These are phyloP conservation scores for Embidobia sp. DNA, from an alignment of 2,888 invertebrate genomes.

Conservation along the genomic window DNA sequence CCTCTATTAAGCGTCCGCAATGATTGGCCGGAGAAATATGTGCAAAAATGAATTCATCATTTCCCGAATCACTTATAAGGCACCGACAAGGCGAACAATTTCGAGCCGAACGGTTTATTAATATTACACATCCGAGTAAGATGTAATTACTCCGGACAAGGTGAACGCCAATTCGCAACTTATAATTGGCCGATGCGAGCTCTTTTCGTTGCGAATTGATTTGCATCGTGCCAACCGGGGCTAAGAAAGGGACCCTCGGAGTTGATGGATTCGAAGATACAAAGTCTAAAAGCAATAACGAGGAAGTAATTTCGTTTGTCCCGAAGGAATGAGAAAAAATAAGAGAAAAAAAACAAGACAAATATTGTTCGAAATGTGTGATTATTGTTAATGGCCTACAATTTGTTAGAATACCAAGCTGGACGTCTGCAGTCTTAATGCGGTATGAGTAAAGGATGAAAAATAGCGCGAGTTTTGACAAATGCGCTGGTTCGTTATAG, in stretches of 20 bases:
- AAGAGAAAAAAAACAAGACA: too few species aligned
- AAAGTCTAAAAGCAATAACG: too few species aligned
- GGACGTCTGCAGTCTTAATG: too few species aligned
- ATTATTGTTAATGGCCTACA: too few species aligned
- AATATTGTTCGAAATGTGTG: too few species aligned
- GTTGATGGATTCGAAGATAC: too few species aligned
- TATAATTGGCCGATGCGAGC: too few species aligned
- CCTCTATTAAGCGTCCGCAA: not conserved
- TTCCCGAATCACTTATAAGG: constrained; percentile 29
- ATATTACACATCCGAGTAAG: not conserved
- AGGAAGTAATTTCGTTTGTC: too few species aligned
- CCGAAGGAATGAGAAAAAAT: too few species aligned
- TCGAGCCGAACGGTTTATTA: constrained; percentile 18
- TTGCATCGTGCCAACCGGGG: not conserved
- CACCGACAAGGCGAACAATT: constrained; percentile 36
- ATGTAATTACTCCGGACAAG: constrained; percentile 23
- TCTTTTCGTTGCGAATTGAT: not conserved
- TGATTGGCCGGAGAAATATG: not conserved
- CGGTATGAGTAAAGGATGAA: not conserved
- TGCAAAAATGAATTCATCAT: not conserved
- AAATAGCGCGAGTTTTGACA: constrained; percentile 12
- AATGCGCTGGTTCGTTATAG: too few species aligned
- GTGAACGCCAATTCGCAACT: constrained; percentile 4
- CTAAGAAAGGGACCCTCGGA: too few species aligned
- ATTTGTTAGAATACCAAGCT: too few species aligned